These are phyloP conservation scores for Cavia porcellus DNA, from an alignment of 2,113 vertebrate species.

Conservation along the genomic window DNA sequence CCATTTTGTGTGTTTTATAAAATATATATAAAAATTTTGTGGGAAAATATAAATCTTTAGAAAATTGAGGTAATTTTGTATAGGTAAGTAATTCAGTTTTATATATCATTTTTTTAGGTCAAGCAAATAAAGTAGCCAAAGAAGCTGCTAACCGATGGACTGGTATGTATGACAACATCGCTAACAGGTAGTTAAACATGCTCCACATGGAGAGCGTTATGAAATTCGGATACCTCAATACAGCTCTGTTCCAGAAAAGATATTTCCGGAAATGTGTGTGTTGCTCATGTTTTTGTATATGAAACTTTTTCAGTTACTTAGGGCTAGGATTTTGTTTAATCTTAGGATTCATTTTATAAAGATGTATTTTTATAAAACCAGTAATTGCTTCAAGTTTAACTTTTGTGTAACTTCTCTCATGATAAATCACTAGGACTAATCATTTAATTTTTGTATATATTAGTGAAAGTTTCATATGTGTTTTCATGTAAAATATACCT, in stretches of 20 bases:
- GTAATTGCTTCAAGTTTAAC: neutral
- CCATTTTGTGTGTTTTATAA: neutral
- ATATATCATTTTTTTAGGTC: slow-evolving; percentile 87
- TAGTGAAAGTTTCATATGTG: neutral
- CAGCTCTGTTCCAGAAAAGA: slow-evolving; percentile 12
- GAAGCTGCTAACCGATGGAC: slow-evolving; percentile 98
- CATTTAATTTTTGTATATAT: neutral
- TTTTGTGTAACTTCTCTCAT: slow-evolving; percentile 15
- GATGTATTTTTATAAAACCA: slow-evolving; percentile 47
- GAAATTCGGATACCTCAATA: neutral
- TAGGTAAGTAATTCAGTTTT: neutral
- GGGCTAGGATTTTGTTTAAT: neutral
- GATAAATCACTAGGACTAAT: neutral
- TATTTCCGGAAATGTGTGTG: slow-evolving; percentile 9
- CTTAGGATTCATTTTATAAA: slow-evolving; percentile 1
- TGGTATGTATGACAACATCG: slow-evolving; percentile 87
- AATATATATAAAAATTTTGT: neutral
- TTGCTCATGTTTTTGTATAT: slow-evolving; percentile 26
- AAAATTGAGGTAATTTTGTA: neutral
- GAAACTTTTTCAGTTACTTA: slow-evolving; percentile 24
- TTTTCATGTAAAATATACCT: neutral
- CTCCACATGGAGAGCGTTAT: neutral
- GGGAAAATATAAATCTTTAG: neutral
- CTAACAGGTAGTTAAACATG: neutral
- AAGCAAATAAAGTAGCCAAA: slow-evolving; percentile 93